Conservation (phyloP, 1,140 invertebrate species). For the Laupala kohalensis region DNA sequence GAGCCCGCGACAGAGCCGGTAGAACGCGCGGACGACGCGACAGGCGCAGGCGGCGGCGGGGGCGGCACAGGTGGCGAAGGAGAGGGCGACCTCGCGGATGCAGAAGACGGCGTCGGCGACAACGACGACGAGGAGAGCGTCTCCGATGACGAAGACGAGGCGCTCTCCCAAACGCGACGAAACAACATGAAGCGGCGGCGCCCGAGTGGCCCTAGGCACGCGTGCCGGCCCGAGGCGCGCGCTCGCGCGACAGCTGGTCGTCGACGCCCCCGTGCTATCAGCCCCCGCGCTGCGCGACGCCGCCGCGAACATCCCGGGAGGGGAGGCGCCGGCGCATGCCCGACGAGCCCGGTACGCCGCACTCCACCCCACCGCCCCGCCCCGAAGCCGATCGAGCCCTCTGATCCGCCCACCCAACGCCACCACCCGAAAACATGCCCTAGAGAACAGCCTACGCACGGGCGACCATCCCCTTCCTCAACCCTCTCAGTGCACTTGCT, state of each 20-base stretch:
- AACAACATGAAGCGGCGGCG: slow-evolving; percentile 6
- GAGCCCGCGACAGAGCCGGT: background rate
- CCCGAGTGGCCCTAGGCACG: too few species aligned
- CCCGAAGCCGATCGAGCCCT: too few species aligned
- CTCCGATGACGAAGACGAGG: slow-evolving; percentile 15
- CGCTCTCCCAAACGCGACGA: slow-evolving; percentile 17
- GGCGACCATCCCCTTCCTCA: too few species aligned
- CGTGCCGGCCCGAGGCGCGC: background rate
- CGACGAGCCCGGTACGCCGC: too few species aligned
- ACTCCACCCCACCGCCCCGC: too few species aligned
- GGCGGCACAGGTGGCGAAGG: slow-evolving; percentile 19
- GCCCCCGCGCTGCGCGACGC: too few species aligned
- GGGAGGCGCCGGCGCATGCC: too few species aligned
- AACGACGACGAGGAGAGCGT: slow-evolving; percentile 22
- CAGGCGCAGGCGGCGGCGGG: slow-evolving; percentile 24
- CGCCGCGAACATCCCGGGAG: too few species aligned
- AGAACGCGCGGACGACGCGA: slow-evolving; percentile 23
- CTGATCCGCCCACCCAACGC: too few species aligned
- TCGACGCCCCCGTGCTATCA: background rate
- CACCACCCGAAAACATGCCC: background rate
- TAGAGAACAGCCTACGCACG: too few species aligned
- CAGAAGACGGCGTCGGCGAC: slow-evolving; percentile 19
- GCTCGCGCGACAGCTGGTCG: background rate
- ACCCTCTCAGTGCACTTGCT: too few species aligned
- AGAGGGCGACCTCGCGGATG: slow-evolving; percentile 19